Evolutionary conservation across 2,113 vertebrate species (phyloP), one percentile per base, ranked within the genome.

Genomic region (Struthidea cinerea): DNA sequence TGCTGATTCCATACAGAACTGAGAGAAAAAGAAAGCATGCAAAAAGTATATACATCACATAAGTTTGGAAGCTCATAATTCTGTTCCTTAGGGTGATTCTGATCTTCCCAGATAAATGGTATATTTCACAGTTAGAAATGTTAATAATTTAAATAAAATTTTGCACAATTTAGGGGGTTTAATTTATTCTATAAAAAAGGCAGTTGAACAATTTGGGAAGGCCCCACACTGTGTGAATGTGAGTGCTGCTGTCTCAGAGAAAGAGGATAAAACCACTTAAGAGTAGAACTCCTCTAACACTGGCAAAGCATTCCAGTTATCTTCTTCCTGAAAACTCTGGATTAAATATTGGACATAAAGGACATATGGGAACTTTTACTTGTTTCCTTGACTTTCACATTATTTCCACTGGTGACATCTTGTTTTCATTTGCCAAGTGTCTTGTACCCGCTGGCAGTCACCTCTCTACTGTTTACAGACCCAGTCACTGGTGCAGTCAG

Each of bases 1-100:
- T 85, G 76, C 41, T 93, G 82, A 96, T 91, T 96, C 73, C 84
- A 75, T 84, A 74, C 35, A 95, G 71, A 96, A 93, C 79, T 73
- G 60, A 59, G 20, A n/a, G 39, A 30, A 57, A 69, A 88, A 16
- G 7, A 44, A 80, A 77, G 16, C 2, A 52, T 64, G 7, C 10
- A n/a, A 19, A 42, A 42, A 23, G 3, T 59, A 33, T 79, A 60
- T 57, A 60, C 16, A 63, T 61, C 50, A 14, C 8, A 75, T 76
- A n/a, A 14, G 11, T 90, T 73, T 89, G 33, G 82, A 96, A 53
- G 22, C 13, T 76, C 18, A 59, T 27, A 30, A 30, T 80, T 90
- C n/a, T 52, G 2, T 74, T 86, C 27, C 8, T 41, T 33, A 87
- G 20, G 5, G 5, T 64, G 22, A 68, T 67, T 60, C 27, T 71